These are phyloP conservation scores for Hemiprocne comata DNA, from an alignment of 2,113 vertebrate species.

Conservation along the genomic window DNA sequence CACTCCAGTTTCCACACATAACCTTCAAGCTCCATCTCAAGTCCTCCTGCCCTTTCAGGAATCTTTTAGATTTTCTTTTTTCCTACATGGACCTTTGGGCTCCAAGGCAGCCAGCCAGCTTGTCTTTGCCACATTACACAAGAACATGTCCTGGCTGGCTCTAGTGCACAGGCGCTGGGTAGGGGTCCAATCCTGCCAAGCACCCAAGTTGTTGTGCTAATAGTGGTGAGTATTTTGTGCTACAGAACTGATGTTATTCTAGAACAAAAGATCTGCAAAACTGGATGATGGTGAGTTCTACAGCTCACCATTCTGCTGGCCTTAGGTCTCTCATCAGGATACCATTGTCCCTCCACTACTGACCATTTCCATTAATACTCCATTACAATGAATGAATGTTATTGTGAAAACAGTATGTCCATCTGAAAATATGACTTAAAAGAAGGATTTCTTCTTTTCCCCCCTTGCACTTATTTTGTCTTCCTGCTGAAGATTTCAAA, in stretches of 20 bases:
- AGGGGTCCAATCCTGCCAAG: accelerated
- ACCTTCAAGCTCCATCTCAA: background rate
- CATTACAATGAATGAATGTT: background rate
- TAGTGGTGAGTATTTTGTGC: background rate
- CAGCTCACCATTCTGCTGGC: background rate
- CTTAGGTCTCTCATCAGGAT: background rate
- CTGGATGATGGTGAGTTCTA: background rate
- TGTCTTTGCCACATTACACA: background rate
- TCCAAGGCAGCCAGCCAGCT: background rate
- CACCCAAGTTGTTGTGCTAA: background rate
- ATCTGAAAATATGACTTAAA: background rate
- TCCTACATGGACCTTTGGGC: background rate
- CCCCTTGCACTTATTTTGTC: background rate
- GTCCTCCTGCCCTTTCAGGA: background rate
- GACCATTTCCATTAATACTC: background rate
- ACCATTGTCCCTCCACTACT: background rate
- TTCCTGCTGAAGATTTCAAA: background rate
- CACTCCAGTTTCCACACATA: background rate
- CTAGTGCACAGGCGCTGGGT: background rate
- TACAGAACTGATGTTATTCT: background rate
- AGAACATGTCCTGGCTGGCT: background rate
- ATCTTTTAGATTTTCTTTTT: background rate
- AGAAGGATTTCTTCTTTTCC: background rate
- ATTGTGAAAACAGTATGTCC: background rate
- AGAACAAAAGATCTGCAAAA: background rate